phyloP scores from a whole-genome alignment of 2,888 invertebrate genomes.

The Chloromyia formosa region DNA sequence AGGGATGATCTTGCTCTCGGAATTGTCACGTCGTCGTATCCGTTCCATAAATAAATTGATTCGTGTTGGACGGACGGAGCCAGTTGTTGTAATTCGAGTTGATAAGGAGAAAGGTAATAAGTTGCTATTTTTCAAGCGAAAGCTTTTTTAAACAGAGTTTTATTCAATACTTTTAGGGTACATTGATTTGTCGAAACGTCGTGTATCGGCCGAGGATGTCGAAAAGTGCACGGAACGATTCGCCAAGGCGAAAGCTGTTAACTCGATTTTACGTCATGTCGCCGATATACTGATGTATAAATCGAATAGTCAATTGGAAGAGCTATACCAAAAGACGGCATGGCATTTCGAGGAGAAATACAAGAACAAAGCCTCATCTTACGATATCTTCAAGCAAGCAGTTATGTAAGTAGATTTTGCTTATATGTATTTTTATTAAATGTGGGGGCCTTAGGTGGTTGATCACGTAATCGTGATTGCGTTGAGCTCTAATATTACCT shows the following conservation, averaged over 20 bases:
- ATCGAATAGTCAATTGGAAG: conserved; percentile 91
- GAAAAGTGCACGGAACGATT: conserved; percentile 98
- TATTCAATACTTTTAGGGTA: conserved; percentile 72
- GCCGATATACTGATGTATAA: conserved; percentile 94
- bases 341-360: conserved; percentile 98
- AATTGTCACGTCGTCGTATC: conserved; percentile 97
- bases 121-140: not conserved
- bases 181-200: conserved; percentile 98
- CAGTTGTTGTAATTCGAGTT: conserved; percentile 98
- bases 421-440: not conserved
- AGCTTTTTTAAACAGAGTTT: not conserved
- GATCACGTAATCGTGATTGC: too few species aligned
- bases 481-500: too few species aligned
- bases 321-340: conserved; percentile 94
- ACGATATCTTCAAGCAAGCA: conserved; percentile 98
- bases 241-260: conserved; percentile 97
- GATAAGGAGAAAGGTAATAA: conserved; percentile 98
- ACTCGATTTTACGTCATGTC: conserved; percentile 96
- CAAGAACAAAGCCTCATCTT: conserved; percentile 94
- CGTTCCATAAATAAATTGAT: conserved; percentile 99
- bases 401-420: conserved; percentile 78
- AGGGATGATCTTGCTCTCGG: conserved; percentile 98
- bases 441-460: not conserved
- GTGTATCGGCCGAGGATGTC: conserved; percentile 98
- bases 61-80: conserved; percentile 97